Evolutionary conservation across 2,888 invertebrate species (phyloP).

Genomic region (Melolontha melolontha): DNA sequence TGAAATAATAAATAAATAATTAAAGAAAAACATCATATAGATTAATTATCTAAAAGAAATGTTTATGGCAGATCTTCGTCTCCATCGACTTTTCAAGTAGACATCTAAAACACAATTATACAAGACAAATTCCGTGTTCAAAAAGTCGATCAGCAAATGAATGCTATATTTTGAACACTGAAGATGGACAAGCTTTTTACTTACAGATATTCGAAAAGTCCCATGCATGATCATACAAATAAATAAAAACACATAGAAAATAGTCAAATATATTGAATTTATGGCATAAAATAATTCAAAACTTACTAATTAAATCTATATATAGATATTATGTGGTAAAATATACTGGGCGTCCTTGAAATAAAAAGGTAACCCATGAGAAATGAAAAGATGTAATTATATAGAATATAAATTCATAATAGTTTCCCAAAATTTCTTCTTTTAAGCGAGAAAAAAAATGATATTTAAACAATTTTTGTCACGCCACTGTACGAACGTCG

Average conservation of each 20-base stretch:
- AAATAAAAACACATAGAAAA: conserved; percentile 1
- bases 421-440: too few relatives aligned
- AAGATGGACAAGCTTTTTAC: conserved; percentile 21
- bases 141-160: conserved; percentile 4
- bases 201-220: conserved; percentile 1
- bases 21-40: conserved; percentile 29
- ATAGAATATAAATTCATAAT: too few relatives aligned
- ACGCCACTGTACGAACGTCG: too few relatives aligned
- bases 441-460: too few relatives aligned
- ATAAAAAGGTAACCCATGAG: too few relatives aligned
- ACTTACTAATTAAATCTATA: too few relatives aligned
- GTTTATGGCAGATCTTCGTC: conserved; percentile 54
- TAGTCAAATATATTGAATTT: conserved; percentile 11
- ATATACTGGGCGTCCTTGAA: too few relatives aligned
- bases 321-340: too few relatives aligned
- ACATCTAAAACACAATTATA: conserved; percentile 60
- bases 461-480: too few relatives aligned
- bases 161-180: conserved; percentile 35
- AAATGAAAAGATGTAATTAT: too few relatives aligned
- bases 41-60: conserved; percentile 44
- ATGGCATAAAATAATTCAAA: conserved; percentile 10
- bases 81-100: conserved; percentile 52
- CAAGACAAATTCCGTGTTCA: conserved; percentile 45
- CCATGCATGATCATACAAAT: conserved; percentile 29
- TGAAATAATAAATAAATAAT: conserved; percentile 16